Percentiles rank a stretch among this genome's conserved stretches.
Conservation (phyloP, 2,888 invertebrate genomes). For the Lasiommata megera region DNA sequence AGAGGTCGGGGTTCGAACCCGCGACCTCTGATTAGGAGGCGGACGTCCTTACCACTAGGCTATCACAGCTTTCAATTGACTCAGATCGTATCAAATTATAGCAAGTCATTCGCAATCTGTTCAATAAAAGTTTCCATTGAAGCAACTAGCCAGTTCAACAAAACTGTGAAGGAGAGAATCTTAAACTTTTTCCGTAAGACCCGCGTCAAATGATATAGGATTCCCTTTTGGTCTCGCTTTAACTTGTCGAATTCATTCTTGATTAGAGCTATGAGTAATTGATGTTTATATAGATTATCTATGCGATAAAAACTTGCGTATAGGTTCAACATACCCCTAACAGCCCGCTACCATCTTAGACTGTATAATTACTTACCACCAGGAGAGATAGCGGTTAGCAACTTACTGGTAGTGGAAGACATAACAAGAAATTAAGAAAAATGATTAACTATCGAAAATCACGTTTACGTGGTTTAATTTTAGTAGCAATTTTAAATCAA, state of each 20-base stretch:
- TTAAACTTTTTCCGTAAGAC: constrained; percentile 15
- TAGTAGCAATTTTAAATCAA: too few relatives aligned
- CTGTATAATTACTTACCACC: too few relatives aligned
- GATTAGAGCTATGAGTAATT: constrained; percentile 8
- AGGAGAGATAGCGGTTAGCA: too few relatives aligned
- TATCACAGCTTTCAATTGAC: background rate
- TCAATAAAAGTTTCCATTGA: constrained; percentile 8
- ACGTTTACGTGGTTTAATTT: too few relatives aligned
- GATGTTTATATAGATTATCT: background rate
- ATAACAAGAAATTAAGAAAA: too few relatives aligned
- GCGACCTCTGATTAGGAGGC: too few relatives aligned
- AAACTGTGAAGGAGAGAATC: constrained; percentile 6
- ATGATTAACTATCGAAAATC: too few relatives aligned
- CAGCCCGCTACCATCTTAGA: too few relatives aligned
- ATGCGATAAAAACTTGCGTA: background rate
- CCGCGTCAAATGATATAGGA: constrained; percentile 16
- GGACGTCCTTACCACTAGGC: too few relatives aligned
- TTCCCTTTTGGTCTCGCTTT: constrained; percentile 28
- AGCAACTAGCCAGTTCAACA: background rate
- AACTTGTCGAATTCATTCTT: constrained; percentile 30
- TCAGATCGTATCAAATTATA: background rate
- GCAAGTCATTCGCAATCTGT: constrained; percentile 14
- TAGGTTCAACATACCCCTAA: background rate
- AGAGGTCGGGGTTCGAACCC: too few relatives aligned
- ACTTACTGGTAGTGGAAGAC: too few relatives aligned